Conservation (phyloP, 2,113 vertebrate species). For the Triplophysa dalaica region DNA sequence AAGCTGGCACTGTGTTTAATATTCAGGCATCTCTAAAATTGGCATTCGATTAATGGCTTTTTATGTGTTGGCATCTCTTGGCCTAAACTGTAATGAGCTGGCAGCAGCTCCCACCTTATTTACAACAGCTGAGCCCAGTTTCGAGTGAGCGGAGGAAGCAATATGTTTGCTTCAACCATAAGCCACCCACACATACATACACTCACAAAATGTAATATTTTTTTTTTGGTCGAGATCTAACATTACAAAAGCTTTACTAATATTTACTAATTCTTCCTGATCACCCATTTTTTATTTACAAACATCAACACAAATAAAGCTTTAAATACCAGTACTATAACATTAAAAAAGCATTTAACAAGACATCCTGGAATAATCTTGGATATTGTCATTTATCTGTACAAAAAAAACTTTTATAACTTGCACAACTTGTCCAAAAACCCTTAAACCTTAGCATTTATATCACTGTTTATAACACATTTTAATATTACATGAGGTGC, state of each 20-base stretch:
- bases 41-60: slow-evolving; percentile 25
- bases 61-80: slow-evolving; percentile 32
- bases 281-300: no score
- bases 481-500: neutral
- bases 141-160: slow-evolving; percentile 24
- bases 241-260: no score
- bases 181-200: neutral
- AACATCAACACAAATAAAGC: no score
- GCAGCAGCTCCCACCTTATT: slow-evolving; percentile 31
- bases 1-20: slow-evolving; percentile 17
- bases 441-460: neutral
- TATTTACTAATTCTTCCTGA: no score
- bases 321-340: no score
- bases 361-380: neutral
- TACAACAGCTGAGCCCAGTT: slow-evolving; percentile 42
- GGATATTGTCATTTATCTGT: neutral
- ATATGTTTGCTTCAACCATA: neutral
- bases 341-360: neutral
- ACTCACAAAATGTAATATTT: neutral
- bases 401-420: neutral
- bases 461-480: neutral
- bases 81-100: slow-evolving; percentile 44
- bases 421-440: neutral
- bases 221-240: no score
- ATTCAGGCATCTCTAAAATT: slow-evolving; percentile 15